These are phyloP conservation scores for Brachionichthys hirsutus DNA, from an alignment of 2,113 vertebrate species.

Conservation along the genomic window DNA sequence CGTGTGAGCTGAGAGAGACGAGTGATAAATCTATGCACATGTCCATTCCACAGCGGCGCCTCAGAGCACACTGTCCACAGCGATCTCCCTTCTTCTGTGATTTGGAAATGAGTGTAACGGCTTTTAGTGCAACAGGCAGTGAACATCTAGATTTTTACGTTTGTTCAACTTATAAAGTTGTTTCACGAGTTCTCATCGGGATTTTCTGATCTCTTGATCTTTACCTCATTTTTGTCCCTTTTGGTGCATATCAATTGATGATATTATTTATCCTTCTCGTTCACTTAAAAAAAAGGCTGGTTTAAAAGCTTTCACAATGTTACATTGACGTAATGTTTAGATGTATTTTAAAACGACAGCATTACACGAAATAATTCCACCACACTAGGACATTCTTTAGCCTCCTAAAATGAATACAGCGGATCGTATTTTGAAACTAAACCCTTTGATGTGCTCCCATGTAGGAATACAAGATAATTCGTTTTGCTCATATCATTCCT, in stretches of 20 bases:
- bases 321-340: not conserved
- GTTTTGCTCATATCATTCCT: constrained; percentile 54
- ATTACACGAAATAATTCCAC: constrained; percentile 17
- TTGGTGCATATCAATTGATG: too few species aligned
- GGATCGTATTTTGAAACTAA: constrained; percentile 47
- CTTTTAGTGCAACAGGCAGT: not conserved
- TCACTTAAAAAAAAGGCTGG: too few species aligned
- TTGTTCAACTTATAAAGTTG: too few species aligned
- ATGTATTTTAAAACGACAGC: not conserved
- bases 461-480: constrained; percentile 42
- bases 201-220: too few species aligned
- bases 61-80: constrained; percentile 34
- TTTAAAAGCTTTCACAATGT: not conserved
- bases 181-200: too few species aligned
- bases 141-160: too few species aligned
- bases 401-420: constrained; percentile 22
- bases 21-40: constrained; percentile 71
- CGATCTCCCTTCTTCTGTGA: constrained; percentile 26
- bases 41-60: constrained; percentile 65
- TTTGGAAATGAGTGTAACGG: constrained; percentile 33
- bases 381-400: constrained; percentile 8
- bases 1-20: constrained; percentile 63
- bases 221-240: too few species aligned
- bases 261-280: too few species aligned
- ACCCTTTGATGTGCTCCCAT: constrained; percentile 31